Conservation (phyloP, 2,113 vertebrate species). For the Herpailurus yagouaroundi region DNA sequence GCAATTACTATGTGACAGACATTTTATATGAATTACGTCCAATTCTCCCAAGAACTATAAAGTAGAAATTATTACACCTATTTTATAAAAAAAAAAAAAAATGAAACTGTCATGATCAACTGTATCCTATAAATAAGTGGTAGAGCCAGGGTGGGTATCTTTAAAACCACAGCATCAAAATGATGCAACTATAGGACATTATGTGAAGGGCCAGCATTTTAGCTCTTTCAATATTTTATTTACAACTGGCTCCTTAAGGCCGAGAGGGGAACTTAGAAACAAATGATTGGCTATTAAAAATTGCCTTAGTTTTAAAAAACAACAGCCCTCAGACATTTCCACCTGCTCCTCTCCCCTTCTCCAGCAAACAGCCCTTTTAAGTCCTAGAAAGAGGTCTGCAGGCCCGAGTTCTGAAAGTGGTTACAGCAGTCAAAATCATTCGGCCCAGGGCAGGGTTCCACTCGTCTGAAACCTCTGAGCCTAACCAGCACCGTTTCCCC, state of each 20-base stretch:
- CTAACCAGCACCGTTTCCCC: neutral
- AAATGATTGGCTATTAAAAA: neutral
- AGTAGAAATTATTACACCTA: neutral
- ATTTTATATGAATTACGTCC: neutral
- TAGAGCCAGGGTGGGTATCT: neutral
- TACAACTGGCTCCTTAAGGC: neutral
- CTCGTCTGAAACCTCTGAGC: neutral
- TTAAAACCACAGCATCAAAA: conserved; percentile 40
- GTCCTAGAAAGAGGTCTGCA: neutral
- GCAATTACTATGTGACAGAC: neutral
- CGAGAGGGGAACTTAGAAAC: neutral
- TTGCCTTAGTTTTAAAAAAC: neutral
- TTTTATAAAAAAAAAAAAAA: conserved; percentile 15
- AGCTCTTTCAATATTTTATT: neutral
- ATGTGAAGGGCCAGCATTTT: neutral
- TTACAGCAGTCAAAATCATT: neutral
- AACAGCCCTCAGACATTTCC: neutral
- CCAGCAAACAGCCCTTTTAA: neutral
- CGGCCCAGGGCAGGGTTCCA: neutral
- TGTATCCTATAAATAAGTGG: neutral
- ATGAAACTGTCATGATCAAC: neutral
- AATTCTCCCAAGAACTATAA: neutral
- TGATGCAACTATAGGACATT: neutral
- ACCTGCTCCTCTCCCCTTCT: neutral
- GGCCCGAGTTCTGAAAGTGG: neutral